Percentiles rank a stretch among this genome's conserved stretches.
Conservation (phyloP, 1,140 invertebrate genomes). For the Drosophila arawakana region DNA sequence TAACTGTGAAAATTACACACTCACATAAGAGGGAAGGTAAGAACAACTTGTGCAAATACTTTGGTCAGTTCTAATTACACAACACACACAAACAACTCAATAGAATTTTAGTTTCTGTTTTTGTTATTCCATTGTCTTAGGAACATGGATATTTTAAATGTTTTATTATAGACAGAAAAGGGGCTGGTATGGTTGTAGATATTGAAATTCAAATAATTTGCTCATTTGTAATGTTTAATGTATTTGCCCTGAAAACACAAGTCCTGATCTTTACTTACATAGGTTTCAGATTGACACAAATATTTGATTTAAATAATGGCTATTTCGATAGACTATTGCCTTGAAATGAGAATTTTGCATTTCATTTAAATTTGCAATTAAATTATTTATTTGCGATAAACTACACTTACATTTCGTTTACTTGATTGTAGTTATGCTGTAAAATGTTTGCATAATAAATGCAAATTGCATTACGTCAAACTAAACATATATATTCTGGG, state of each 20-base stretch:
- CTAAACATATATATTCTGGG: not conserved
- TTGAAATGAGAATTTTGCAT: constrained; percentile 46
- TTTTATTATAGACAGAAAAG: constrained; percentile 50
- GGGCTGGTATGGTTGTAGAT: constrained; percentile 50
- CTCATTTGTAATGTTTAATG: constrained; percentile 60
- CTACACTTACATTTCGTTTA: constrained; percentile 52
- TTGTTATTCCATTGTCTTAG: constrained; percentile 46
- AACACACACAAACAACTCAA: constrained; percentile 4
- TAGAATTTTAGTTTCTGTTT: not conserved
- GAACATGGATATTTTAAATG: constrained; percentile 56
- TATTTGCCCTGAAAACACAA: constrained; percentile 54
- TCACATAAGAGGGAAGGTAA: constrained; percentile 49
- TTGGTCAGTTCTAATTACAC: constrained; percentile 45
- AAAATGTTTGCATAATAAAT: constrained; percentile 35
- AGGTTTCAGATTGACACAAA: constrained; percentile 22
- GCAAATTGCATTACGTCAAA: constrained; percentile 34
- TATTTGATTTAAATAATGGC: constrained; percentile 51
- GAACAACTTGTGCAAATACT: constrained; percentile 56
- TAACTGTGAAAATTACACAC: constrained; percentile 66
- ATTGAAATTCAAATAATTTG: constrained; percentile 78
- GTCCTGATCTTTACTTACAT: constrained; percentile 63
- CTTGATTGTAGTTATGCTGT: constrained; percentile 40
- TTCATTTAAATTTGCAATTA: constrained; percentile 20
- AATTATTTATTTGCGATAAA: constrained; percentile 23
- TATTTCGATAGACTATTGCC: constrained; percentile 22